Conservation (phyloP, 2,797 vertebrate species). For the Megaceryle alcyon region DNA sequence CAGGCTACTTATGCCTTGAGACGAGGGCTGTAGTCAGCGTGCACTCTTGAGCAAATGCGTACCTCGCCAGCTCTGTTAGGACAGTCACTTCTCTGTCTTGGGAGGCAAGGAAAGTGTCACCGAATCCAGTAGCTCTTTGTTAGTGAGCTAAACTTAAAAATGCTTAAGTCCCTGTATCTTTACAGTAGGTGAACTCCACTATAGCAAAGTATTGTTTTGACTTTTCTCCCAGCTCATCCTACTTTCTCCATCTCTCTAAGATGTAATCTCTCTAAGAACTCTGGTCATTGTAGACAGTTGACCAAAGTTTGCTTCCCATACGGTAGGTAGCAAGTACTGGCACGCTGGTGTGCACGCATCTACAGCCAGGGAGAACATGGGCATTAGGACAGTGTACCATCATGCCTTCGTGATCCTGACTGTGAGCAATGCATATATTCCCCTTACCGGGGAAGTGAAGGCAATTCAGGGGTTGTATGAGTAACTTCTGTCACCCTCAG, state of each 20-base stretch:
- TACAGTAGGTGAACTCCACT: neutral
- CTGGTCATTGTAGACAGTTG: neutral
- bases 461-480: neutral
- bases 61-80: neutral
- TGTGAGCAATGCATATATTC: accelerated
- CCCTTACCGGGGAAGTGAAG: neutral
- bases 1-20: neutral
- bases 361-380: neutral
- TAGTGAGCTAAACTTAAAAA: neutral
- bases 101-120: neutral
- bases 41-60: neutral
- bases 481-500: neutral
- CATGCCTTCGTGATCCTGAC: neutral
- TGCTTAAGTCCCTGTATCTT: neutral
- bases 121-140: neutral
- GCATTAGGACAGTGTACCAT: neutral
- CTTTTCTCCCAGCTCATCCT: neutral
- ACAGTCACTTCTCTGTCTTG: neutral
- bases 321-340: neutral
- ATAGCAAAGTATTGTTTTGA: neutral
- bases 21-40: neutral
- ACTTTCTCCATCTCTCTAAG: neutral
- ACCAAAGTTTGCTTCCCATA: neutral
- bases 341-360: accelerated
- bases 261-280: neutral